phyloP scores from a whole-genome alignment of 2,888 invertebrate species.

The Bombylius major region DNA sequence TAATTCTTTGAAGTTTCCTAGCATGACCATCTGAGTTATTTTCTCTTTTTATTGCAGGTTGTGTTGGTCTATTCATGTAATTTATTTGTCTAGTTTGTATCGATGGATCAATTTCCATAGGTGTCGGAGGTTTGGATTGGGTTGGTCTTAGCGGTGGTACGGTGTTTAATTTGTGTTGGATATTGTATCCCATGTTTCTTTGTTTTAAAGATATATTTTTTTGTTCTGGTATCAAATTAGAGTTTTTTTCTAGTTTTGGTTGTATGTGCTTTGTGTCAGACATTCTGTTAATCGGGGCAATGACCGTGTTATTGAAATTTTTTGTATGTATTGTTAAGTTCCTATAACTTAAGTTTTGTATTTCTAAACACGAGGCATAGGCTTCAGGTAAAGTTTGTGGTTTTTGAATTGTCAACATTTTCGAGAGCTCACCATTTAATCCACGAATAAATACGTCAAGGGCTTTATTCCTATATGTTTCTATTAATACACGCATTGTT shows the following conservation, averaged over 20 bases:
- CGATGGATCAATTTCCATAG: constrained; percentile 3
- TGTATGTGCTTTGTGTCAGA: too few species aligned
- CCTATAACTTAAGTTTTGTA: constrained; percentile 4
- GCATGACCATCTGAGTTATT: not conserved
- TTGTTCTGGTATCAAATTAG: too few species aligned
- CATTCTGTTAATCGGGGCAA: not conserved
- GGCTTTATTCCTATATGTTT: constrained; percentile 4
- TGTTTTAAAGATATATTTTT: too few species aligned
- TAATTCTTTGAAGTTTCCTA: not conserved
- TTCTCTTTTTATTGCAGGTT: not conserved
- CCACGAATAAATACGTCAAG: constrained; percentile 2
- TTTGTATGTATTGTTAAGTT: constrained; percentile 1
- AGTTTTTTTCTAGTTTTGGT: too few species aligned
- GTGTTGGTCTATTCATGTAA: not conserved
- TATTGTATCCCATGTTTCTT: too few species aligned
- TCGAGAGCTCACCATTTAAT: constrained; percentile 6
- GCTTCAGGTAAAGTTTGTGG: constrained; percentile 3
- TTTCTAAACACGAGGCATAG: constrained; percentile 1
- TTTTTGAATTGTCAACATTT: constrained; percentile 1
- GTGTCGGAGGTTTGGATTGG: not conserved
- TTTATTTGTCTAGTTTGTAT: not conserved
- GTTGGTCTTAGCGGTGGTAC: not conserved
- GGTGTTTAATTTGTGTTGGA: too few species aligned
- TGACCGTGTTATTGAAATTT: not conserved
- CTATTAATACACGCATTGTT: constrained; percentile 1